Percentiles rank a stretch among this genome's conserved stretches.
Evolutionary conservation across 2,888 invertebrate species (phyloP).

Genomic region (Drosophila parthenogenetica): DNA sequence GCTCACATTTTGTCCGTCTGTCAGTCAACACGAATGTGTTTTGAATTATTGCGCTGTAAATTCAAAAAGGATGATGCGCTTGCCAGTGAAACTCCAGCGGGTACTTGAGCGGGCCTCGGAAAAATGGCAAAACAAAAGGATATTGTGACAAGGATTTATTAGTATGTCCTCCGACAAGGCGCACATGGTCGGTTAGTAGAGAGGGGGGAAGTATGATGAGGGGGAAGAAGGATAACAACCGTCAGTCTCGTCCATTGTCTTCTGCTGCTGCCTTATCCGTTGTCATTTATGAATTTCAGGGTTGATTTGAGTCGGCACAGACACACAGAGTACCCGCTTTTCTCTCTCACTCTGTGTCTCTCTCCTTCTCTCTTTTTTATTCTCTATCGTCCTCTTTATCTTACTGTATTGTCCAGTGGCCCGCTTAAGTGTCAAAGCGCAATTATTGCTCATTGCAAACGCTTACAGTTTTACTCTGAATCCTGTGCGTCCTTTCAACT

Average conservation of each 20-base stretch:
- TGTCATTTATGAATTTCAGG: constrained; percentile 62
- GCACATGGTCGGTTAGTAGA: constrained; percentile 26
- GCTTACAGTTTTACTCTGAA: constrained; percentile 32
- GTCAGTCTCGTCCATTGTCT: constrained; percentile 61
- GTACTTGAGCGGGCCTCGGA: constrained; percentile 31
- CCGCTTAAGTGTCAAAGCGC: constrained; percentile 65
- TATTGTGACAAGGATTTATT: constrained; percentile 80
- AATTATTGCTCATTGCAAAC: constrained; percentile 65
- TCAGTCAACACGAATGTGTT: constrained; percentile 78
- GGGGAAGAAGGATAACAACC: no score
- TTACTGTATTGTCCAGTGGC: constrained; percentile 18
- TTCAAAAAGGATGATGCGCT: constrained; percentile 73
- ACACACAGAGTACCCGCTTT: constrained; percentile 12
- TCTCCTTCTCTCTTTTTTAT: not conserved
- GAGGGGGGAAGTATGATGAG: no score
- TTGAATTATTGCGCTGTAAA: constrained; percentile 79
- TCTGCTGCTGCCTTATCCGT: constrained; percentile 25
- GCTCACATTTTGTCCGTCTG: constrained; percentile 28
- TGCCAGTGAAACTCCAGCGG: constrained; percentile 7
- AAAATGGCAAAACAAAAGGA: constrained; percentile 78
- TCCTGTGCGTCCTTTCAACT: constrained; percentile 21
- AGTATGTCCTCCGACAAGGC: constrained; percentile 48
- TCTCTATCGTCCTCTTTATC: not conserved
- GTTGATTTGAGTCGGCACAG: constrained; percentile 59
- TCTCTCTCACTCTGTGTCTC: not conserved